Percentiles rank a stretch among this genome's conserved stretches.
These are phyloP conservation scores for Eonycteris spelaea DNA, from an alignment of 2,113 vertebrate species.

Conservation along the genomic window DNA sequence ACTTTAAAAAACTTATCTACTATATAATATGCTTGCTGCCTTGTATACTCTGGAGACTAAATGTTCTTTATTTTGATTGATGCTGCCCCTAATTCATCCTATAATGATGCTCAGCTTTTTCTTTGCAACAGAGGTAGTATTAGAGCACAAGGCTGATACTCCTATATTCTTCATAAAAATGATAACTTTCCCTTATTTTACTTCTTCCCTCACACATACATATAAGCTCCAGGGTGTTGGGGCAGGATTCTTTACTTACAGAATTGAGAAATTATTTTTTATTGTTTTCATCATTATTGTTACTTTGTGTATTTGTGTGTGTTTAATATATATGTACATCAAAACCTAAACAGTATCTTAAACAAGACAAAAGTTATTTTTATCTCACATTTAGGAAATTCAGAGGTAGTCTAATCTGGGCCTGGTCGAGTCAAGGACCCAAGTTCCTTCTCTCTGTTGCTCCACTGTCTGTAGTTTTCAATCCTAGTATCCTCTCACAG, in stretches of 20 bases:
- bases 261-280: background rate
- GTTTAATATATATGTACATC: background rate
- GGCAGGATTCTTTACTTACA: background rate
- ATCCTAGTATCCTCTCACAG: background rate
- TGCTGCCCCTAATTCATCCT: background rate
- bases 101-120: background rate
- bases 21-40: background rate
- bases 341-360: background rate
- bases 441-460: background rate
- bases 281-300: background rate
- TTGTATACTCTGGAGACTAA: background rate
- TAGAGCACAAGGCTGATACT: background rate
- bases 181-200: constrained; percentile 4
- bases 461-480: background rate
- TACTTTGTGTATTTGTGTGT: background rate
- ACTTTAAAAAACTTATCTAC: background rate
- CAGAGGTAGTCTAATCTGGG: background rate
- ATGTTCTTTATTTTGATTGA: constrained; percentile 21
- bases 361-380: background rate
- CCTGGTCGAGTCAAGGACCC: background rate
- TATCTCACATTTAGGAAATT: background rate
- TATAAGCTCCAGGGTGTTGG: background rate
- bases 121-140: background rate
- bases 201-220: background rate
- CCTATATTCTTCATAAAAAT: background rate